These are phyloP conservation scores for Lasaia peninsularis DNA, from an alignment of 1,140 invertebrate genomes.

Conservation along the genomic window DNA sequence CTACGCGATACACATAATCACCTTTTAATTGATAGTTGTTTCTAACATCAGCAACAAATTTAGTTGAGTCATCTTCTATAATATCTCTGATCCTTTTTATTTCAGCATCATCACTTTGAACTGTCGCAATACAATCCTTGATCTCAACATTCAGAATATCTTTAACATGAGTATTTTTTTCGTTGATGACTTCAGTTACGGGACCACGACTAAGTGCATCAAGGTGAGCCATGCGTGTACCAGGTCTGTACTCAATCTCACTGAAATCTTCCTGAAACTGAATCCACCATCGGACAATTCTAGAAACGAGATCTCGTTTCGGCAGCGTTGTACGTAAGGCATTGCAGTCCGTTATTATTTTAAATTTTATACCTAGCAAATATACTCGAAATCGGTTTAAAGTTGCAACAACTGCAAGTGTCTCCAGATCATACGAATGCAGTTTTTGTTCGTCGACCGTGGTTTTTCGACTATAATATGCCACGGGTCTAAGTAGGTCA, in stretches of 20 bases:
- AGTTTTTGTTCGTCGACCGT: neutral
- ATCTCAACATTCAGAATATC: neutral
- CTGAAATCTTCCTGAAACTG: slow-evolving; percentile 18
- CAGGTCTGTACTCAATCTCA: slow-evolving; percentile 14
- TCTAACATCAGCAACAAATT: neutral
- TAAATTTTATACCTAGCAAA: slow-evolving; percentile 20
- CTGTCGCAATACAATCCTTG: neutral
- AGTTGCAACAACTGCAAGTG: slow-evolving; percentile 13
- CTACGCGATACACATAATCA: neutral
- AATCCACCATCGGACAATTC: slow-evolving; percentile 22
- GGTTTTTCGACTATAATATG: neutral
- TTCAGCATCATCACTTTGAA: neutral
- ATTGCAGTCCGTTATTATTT: slow-evolving; percentile 21
- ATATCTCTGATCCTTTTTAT: neutral
- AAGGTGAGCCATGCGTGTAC: neutral
- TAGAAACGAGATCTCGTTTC: slow-evolving; percentile 20
- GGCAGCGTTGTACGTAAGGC: slow-evolving; percentile 11
- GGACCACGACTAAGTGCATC: slow-evolving; percentile 5
- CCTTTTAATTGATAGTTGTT: neutral
- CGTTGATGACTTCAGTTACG: neutral
- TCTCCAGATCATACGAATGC: slow-evolving; percentile 3
- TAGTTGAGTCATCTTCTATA: neutral
- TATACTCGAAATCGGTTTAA: slow-evolving; percentile 21
- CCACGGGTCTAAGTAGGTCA: neutral
- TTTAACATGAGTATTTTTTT: neutral